Evolutionary conservation across 2,888 invertebrate genomes (phyloP).

Genomic region (Calephelis perditalis): DNA sequence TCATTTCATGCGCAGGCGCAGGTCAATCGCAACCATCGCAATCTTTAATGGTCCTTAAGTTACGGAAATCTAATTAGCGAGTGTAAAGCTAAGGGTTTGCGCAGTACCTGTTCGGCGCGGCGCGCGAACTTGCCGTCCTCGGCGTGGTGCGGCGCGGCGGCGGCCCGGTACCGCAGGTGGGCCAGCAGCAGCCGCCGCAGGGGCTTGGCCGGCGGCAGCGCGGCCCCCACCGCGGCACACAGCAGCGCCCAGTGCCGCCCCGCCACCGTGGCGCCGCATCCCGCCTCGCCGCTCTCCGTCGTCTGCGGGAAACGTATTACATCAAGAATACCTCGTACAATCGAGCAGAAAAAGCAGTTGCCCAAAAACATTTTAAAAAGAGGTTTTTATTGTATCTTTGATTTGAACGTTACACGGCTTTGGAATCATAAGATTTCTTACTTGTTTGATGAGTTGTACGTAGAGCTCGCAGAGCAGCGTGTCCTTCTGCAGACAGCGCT

Average conservation of each 20-base stretch:
- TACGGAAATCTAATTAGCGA: no score
- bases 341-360: no score
- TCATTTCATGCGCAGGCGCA: no score
- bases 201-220: conserved; percentile 91
- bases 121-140: conserved; percentile 97
- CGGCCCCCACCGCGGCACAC: conserved; percentile 77
- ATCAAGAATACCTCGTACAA: background rate
- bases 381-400: no score
- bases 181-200: conserved; percentile 92
- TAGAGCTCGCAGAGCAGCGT: conserved; percentile 92
- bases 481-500: conserved; percentile 94
- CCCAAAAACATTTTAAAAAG: no score
- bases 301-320: conserved; percentile 70
- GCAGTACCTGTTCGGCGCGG: conserved; percentile 88
- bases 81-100: no score
- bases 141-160: conserved; percentile 88
- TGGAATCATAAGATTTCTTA: conserved; percentile 23
- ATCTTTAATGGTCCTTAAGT: no score
- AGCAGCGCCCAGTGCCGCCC: conserved; percentile 95
- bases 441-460: conserved; percentile 93
- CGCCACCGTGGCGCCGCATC: conserved; percentile 84
- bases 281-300: conserved; percentile 94
- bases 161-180: conserved; percentile 92
- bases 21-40: no score
- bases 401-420: no score